These are phyloP conservation scores for Morinoia aosen DNA, from an alignment of 2,888 invertebrate genomes.

Conservation along the genomic window DNA sequence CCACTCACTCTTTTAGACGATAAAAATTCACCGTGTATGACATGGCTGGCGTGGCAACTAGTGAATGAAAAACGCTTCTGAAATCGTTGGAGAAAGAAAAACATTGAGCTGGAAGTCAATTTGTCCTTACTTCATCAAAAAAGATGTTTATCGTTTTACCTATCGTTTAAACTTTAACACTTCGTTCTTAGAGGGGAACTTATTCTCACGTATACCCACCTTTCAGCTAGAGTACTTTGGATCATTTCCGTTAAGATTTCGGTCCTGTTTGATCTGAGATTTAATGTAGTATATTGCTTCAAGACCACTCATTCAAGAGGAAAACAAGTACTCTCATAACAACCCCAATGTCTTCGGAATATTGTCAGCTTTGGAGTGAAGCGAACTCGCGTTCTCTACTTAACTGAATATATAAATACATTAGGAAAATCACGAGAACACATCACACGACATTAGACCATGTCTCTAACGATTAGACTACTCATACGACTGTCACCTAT, in stretches of 20 bases:
- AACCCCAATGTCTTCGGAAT: not conserved
- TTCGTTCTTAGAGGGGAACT: no score
- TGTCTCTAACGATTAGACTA: not conserved
- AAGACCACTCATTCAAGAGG: not conserved
- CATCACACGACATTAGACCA: not conserved
- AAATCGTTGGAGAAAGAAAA: not conserved
- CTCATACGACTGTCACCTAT: not conserved
- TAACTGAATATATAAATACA: not conserved
- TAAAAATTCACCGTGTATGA: no score
- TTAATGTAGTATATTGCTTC: not conserved
- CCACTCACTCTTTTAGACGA: no score
- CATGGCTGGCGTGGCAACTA: no score
- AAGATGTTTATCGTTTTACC: not conserved
- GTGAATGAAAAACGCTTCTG: not conserved
- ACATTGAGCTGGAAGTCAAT: not conserved
- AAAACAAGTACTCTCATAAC: not conserved
- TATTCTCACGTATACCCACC: no score
- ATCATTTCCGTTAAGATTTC: not conserved
- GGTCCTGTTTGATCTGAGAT: not conserved
- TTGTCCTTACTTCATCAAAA: not conserved
- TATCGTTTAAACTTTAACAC: not conserved
- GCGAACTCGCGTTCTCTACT: not conserved
- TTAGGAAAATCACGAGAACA: not conserved
- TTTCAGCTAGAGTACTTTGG: no score
- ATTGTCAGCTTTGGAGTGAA: not conserved